Percentiles rank a stretch among this genome's conserved stretches.
Conservation (phyloP, 53 echinoderm and acorn worm species). For the Stichopus horrens region DNA sequence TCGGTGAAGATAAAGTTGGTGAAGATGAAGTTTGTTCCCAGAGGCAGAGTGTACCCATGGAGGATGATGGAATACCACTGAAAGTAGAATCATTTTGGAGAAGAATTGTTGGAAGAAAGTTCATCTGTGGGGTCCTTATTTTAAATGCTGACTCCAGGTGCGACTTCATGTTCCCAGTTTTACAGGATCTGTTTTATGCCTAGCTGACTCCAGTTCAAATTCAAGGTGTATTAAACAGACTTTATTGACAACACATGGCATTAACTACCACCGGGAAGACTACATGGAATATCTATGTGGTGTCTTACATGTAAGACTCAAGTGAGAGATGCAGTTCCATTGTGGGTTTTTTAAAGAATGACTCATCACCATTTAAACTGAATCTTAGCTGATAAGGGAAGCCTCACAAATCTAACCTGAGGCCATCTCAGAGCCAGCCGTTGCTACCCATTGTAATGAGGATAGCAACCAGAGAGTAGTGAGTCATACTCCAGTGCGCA, state of each 20-base stretch:
- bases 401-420: no score
- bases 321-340: no score
- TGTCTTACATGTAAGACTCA: not conserved
- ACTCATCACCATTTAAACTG: no score
- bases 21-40: not conserved
- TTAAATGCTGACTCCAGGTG: not conserved
- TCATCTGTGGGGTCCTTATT: constrained; percentile 4
- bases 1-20: not conserved
- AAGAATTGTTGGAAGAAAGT: constrained; percentile 10
- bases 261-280: not conserved
- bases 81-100: constrained; percentile 16
- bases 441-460: no score
- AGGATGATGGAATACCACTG: not conserved
- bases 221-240: not conserved
- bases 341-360: no score
- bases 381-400: no score
- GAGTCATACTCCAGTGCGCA: no score
- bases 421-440: no score
- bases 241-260: not conserved
- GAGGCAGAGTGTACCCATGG: not conserved
- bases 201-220: not conserved
- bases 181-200: not conserved
- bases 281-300: not conserved
- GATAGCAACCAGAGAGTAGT: no score
- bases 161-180: not conserved